These are phyloP conservation scores for Oscheius myriophilus DNA, from an alignment of 2,888 invertebrate species.

Conservation along the genomic window DNA sequence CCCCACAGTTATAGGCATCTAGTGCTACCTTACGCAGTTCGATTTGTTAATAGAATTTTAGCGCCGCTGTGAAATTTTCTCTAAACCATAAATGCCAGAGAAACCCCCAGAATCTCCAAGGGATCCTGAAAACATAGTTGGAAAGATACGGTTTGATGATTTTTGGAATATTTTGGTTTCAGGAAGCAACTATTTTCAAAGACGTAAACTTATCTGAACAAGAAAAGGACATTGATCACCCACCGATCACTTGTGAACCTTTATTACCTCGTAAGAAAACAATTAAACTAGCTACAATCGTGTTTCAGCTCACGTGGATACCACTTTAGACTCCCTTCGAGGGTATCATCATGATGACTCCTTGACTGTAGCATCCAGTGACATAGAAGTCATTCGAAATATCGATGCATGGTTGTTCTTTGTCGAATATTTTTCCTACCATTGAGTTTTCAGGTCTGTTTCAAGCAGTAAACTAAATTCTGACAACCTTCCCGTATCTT, in stretches of 20 bases:
- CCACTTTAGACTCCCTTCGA: not conserved
- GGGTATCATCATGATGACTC: slow-evolving; percentile 45
- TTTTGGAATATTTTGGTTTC: no score
- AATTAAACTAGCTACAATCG: not conserved
- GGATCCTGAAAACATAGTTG: no score
- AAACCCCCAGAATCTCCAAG: no score
- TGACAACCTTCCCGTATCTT: slow-evolving; percentile 1
- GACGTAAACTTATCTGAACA: slow-evolving; percentile 18
- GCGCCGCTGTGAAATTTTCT: no score
- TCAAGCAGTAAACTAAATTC: slow-evolving; percentile 23
- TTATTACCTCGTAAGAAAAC: slow-evolving; percentile 24
- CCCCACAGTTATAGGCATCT: no score
- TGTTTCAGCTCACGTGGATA: slow-evolving; percentile 19
- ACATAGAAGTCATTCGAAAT: slow-evolving; percentile 61
- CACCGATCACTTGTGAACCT: slow-evolving; percentile 27
- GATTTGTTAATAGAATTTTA: no score
- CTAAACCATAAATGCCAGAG: no score
- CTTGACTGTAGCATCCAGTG: slow-evolving; percentile 63
- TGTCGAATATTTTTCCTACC: not conserved
- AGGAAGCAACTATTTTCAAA: not conserved
- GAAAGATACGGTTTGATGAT: no score
- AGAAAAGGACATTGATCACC: not conserved
- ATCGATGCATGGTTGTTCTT: slow-evolving; percentile 57
- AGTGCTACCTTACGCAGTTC: no score
- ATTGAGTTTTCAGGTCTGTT: slow-evolving; percentile 18